Evolutionary conservation across 2,888 invertebrate genomes (phyloP), one percentile per base, ranked within the genome.

Genomic region (Macropis europaea): DNA sequence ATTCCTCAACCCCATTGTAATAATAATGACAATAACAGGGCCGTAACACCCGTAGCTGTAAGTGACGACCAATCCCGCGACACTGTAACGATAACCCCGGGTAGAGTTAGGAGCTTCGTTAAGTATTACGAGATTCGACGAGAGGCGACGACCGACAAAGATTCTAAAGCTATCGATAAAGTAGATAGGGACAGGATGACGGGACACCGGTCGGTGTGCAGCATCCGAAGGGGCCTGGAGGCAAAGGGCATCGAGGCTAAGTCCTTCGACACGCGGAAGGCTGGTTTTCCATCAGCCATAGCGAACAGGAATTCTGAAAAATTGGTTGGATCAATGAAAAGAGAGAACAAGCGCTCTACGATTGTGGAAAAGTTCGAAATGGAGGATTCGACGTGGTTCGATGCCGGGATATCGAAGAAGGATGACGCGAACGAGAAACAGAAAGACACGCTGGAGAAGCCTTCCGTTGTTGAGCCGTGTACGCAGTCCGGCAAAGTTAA

Each of bases 81-180:
- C 72, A 76, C 77, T 72, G 81, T 83, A 76, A 81, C 82, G 40
- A 87, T 88, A 82, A 78, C 79, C 68, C 88, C 88, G 45, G 89
- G 89, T 86, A 89, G 87, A 78, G 89, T 89, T 85, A 87, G 81
- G 62, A 89, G 77, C 76, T 89, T 88, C 73, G 85, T 90, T 71
- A 84, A 86, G 66, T 86, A 87, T 73, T 89, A 89, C 76, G 89
- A 90, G 78, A 83, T 87, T 73, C 82, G 68, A 13, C 40, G 53
- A 7, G 80, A 82, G 43, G 50, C 71, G 70, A 77, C 76, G 74
- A 82, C 76, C 64, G 81, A 73, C 67, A 73, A 56, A 74, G 73
- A 82, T 84, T 80, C 84, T 81, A 84, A 84, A 77, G 73, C 73
- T 82, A 85, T 80, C 62, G 82, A 84, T 38, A 72, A 72, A 45